Evolutionary conservation across 2,797 vertebrate species (phyloP).

Genomic region (Enteromius anoplus): DNA sequence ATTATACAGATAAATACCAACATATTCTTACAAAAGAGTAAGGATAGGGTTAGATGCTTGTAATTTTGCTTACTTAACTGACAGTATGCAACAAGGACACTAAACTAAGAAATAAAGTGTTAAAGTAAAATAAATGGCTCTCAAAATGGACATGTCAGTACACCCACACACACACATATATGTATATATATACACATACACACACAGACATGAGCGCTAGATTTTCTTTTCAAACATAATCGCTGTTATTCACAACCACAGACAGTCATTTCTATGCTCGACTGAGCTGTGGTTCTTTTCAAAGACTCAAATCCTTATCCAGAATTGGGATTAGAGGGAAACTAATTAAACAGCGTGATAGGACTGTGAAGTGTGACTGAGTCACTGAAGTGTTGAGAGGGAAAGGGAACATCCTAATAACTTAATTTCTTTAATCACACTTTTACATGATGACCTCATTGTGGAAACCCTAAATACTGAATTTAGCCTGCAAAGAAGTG

Average conservation of each 20-base stretch:
- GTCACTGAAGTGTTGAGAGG: slow-evolving; percentile 11
- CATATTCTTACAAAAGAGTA: not conserved
- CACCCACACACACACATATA: not conserved
- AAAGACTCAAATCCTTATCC: slow-evolving; percentile 34
- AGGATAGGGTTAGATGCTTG: not conserved
- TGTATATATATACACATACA: not conserved
- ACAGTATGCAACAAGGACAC: not conserved
- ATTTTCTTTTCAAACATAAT: slow-evolving; percentile 9
- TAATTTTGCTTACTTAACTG: not conserved
- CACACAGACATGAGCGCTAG: not conserved
- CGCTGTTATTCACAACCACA: slow-evolving; percentile 21
- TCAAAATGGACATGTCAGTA: not conserved
- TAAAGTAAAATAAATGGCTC: not conserved
- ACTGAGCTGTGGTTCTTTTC: slow-evolving; percentile 27
- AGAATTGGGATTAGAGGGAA: slow-evolving; percentile 27
- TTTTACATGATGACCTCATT: not conserved
- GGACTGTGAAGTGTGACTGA: slow-evolving; percentile 29
- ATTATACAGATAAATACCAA: not conserved
- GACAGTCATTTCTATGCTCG: slow-evolving; percentile 25
- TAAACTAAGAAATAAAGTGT: not conserved
- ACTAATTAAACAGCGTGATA: slow-evolving; percentile 32
- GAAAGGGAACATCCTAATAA: slow-evolving; percentile 8
- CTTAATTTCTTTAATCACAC: slow-evolving; percentile 5
- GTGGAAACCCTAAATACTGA: not conserved
- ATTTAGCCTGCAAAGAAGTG: not conserved